Evolutionary conservation across 1,140 invertebrate species (phyloP).

Genomic region (Lasioglossum baleicum): DNA sequence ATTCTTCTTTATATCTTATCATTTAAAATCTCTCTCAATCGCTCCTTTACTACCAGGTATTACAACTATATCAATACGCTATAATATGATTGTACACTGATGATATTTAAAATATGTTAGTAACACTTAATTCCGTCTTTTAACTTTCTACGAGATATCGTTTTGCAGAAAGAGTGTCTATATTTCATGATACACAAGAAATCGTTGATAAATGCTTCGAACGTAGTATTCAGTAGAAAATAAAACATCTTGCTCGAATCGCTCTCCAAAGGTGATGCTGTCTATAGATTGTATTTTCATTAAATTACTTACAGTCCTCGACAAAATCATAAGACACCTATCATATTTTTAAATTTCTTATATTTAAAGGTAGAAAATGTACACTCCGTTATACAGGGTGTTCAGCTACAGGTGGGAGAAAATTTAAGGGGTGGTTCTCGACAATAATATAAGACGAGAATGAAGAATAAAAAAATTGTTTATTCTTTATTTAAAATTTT

Average conservation of each 20-base stretch:
- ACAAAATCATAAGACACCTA: too few species aligned
- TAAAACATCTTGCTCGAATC: constrained; percentile 56
- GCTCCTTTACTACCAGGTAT: background rate
- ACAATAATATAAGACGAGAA: too few species aligned
- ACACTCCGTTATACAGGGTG: too few species aligned
- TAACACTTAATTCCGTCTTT: constrained; percentile 23
- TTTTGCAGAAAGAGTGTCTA: constrained; percentile 17
- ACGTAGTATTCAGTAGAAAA: constrained; percentile 47
- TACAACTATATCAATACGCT: background rate
- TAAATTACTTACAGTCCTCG: constrained; percentile 39
- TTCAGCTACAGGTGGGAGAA: too few species aligned
- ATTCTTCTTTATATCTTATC: background rate
- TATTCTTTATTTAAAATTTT: too few species aligned
- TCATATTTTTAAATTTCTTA: too few species aligned
- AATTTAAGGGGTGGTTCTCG: too few species aligned
- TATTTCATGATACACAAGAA: constrained; percentile 19
- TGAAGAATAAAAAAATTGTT: too few species aligned
- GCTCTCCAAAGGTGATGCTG: constrained; percentile 46
- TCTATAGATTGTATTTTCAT: constrained; percentile 44
- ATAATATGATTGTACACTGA: constrained; percentile 31
- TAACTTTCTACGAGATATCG: constrained; percentile 4
- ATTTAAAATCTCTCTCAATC: constrained; percentile 7
- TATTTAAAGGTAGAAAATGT: too few species aligned
- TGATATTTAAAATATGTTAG: constrained; percentile 34
- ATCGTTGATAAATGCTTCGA: constrained; percentile 29